Evolutionary conservation across 2,113 vertebrate genomes (phyloP).

Genomic region (Melanerpes formicivorus): DNA sequence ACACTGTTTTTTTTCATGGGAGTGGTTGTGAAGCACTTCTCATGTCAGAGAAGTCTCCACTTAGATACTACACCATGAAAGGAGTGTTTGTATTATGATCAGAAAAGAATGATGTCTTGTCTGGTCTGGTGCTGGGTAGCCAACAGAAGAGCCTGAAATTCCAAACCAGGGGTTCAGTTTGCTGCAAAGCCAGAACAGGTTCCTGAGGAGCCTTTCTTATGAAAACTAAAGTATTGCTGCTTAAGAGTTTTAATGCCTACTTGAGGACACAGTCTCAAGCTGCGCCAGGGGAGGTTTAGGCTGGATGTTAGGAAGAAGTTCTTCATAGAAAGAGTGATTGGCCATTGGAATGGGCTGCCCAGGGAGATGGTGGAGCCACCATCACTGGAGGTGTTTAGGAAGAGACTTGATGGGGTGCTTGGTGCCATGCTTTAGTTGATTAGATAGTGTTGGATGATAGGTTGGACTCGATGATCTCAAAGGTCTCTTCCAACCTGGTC

Average conservation of each 20-base stretch:
- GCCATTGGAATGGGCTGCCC: too few species aligned
- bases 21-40: not conserved
- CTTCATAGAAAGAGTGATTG: too few species aligned
- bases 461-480: too few species aligned
- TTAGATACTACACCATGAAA: not conserved
- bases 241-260: not conserved
- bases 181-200: not conserved
- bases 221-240: not conserved
- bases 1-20: not conserved
- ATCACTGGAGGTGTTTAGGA: too few species aligned
- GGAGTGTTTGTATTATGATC: not conserved
- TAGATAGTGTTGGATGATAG: too few species aligned
- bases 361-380: too few species aligned
- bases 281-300: too few species aligned
- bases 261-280: too few species aligned
- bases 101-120: not conserved
- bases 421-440: too few species aligned
- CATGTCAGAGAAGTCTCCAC: not conserved
- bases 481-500: too few species aligned
- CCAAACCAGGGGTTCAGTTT: not conserved
- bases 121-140: not conserved
- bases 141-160: not conserved
- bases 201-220: not conserved
- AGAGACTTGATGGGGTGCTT: too few species aligned
- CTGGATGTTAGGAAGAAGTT: too few species aligned